These are phyloP conservation scores for Sphenodon punctatus DNA, from an alignment of 2,797 vertebrate species.

Conservation along the genomic window DNA sequence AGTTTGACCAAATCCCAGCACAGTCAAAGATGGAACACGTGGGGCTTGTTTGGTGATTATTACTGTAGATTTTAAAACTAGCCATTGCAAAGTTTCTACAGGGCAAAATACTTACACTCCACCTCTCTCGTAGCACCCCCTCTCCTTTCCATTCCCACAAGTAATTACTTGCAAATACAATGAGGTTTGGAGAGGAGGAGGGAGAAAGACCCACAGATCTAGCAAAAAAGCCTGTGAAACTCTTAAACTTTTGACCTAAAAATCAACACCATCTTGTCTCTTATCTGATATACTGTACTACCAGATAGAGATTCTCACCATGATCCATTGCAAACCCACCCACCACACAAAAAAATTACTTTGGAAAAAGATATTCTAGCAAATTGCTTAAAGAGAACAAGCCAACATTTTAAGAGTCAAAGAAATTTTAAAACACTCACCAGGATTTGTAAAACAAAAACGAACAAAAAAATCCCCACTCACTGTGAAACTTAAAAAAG, in stretches of 20 bases:
- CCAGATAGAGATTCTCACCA: background rate
- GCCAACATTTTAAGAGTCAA: background rate
- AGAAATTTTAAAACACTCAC: conserved; percentile 8
- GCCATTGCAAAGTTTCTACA: conserved; percentile 40
- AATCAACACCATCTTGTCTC: background rate
- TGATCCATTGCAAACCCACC: background rate
- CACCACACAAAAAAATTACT: background rate
- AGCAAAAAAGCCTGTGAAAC: conserved; percentile 2
- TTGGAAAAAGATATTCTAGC: conserved; percentile 5
- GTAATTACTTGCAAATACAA: conserved; percentile 4
- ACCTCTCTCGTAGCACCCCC: background rate
- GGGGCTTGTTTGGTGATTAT: conserved; percentile 50
- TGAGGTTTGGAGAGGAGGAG: background rate
- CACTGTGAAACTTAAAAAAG: no score
- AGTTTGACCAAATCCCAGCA: conserved; percentile 23
- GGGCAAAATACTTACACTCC: conserved; percentile 31
- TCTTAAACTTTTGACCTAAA: conserved; percentile 3
- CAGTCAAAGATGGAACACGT: background rate
- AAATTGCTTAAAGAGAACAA: background rate
- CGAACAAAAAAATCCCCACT: no score
- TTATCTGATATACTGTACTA: background rate
- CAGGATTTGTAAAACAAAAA: no score
- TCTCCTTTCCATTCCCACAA: background rate
- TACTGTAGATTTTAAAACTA: conserved; percentile 35
- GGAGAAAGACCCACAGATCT: conserved; percentile 4